Evolutionary conservation across 2,113 vertebrate genomes (phyloP).

Genomic region (Esox niger): DNA sequence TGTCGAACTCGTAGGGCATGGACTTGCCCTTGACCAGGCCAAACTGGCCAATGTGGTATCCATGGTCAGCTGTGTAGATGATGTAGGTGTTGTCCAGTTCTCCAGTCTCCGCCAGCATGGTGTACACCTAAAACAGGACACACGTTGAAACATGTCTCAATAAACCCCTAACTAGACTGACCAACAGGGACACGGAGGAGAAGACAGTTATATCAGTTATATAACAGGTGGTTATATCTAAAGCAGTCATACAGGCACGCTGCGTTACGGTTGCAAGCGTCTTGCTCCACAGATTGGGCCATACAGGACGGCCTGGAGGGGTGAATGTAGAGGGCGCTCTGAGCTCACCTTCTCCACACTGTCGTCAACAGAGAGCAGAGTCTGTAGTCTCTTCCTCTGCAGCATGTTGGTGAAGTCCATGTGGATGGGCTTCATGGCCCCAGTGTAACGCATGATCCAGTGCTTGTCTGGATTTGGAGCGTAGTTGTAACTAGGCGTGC

Average conservation of each 20-base stretch:
- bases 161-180: too few relatives aligned
- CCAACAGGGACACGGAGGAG: neutral
- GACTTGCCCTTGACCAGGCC: constrained; percentile 98
- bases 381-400: constrained; percentile 91
- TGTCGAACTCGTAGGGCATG: constrained; percentile 97
- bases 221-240: too few relatives aligned
- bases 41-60: constrained; percentile 97
- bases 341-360: constrained; percentile 86
- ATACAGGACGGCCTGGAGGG: too few relatives aligned
- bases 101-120: constrained; percentile 84
- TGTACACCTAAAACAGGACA: constrained; percentile 78
- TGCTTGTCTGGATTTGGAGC: constrained; percentile 95
- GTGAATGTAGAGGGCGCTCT: neutral
- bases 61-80: constrained; percentile 94
- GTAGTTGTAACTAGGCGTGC: constrained; percentile 95
- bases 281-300: too few relatives aligned
- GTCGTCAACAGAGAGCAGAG: constrained; percentile 93
- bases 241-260: too few relatives aligned
- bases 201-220: too few relatives aligned
- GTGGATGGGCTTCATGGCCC: constrained; percentile 94
- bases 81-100: constrained; percentile 95
- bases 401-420: constrained; percentile 98
- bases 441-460: constrained; percentile 98
- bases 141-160: too few relatives aligned
- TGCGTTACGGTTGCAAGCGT: too few relatives aligned